A percentile compares a stretch with the other conserved stretches of the same genome.
These are phyloP conservation scores for Epinephelus lanceolatus DNA, from an alignment of 2,113 vertebrate species.

Conservation along the genomic window DNA sequence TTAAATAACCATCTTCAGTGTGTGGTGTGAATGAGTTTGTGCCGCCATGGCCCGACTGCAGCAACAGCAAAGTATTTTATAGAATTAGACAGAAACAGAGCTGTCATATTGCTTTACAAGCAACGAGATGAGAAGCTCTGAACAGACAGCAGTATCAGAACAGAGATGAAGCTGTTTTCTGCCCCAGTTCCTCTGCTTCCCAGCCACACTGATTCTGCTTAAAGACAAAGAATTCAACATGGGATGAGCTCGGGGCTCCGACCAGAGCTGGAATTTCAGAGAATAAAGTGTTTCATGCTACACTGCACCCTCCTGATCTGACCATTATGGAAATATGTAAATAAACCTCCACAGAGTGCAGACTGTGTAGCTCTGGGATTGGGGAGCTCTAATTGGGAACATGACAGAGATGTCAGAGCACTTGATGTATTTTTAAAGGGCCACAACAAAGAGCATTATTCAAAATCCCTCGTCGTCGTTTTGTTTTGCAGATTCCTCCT, in stretches of 20 bases:
- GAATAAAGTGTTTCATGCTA: constrained; percentile 60
- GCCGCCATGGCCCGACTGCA: background rate
- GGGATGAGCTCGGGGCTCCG: constrained; percentile 58
- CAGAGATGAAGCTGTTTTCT: constrained; percentile 63
- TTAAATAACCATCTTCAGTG: constrained; percentile 57
- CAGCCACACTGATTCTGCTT: constrained; percentile 52
- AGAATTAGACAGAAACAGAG: constrained; percentile 46
- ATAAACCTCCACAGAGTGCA: constrained; percentile 44
- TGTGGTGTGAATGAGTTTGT: constrained; percentile 20
- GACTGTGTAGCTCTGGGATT: constrained; percentile 19
- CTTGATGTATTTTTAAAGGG: constrained; percentile 41
- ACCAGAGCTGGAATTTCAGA: constrained; percentile 47
- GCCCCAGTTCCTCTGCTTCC: constrained; percentile 68
- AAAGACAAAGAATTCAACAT: constrained; percentile 71
- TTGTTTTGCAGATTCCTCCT: constrained; percentile 35
- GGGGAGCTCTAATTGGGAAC: constrained; percentile 57
- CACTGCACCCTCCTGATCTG: constrained; percentile 55
- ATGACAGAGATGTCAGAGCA: constrained; percentile 34
- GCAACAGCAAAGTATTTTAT: constrained; percentile 26
- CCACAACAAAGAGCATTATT: constrained; percentile 49
- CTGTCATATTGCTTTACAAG: constrained; percentile 51
- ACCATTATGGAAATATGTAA: constrained; percentile 73
- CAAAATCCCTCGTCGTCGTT: constrained; percentile 22
- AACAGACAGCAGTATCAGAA: constrained; percentile 51
- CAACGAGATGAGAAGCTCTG: constrained; percentile 44